Percentiles rank a stretch among this genome's conserved stretches.
phyloP scores from a whole-genome alignment of 2,113 vertebrate genomes.

The Turdus rufiventris region DNA sequence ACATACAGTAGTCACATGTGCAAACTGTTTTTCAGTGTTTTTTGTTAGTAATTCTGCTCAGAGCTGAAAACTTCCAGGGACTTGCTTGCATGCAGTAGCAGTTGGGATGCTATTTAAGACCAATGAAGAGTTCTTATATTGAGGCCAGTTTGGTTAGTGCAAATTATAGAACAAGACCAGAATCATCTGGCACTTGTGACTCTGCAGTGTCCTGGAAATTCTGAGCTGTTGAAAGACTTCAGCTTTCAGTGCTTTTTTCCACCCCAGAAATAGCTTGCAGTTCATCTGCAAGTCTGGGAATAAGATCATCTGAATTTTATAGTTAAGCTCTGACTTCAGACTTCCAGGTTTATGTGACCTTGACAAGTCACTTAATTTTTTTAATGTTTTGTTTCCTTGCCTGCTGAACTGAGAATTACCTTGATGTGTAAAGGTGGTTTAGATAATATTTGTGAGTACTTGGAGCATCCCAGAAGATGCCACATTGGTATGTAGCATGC shows the following conservation, averaged over 20 bases:
- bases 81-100: neutral
- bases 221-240: conserved; percentile 48
- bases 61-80: neutral
- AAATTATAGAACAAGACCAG: conserved; percentile 50
- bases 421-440: neutral
- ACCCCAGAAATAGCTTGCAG: conserved; percentile 49
- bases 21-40: neutral
- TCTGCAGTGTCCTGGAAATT: conserved; percentile 59
- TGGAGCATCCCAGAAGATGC: neutral
- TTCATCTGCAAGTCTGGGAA: conserved; percentile 41
- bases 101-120: conserved; percentile 29
- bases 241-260: conserved; percentile 37
- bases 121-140: neutral
- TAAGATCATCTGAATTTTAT: conserved; percentile 29
- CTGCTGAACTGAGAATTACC: neutral
- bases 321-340: conserved; percentile 29
- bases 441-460: neutral
- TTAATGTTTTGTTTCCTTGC: neutral
- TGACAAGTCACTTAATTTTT: neutral
- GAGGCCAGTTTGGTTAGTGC: conserved; percentile 40
- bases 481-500: neutral
- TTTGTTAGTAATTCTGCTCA: neutral
- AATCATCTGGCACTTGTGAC: conserved; percentile 55
- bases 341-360: conserved; percentile 16
- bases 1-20: neutral